A percentile compares a stretch with the other conserved stretches of the same genome.
phyloP scores from a whole-genome alignment of 2,888 invertebrate species.

The Plagiodera versicolora region DNA sequence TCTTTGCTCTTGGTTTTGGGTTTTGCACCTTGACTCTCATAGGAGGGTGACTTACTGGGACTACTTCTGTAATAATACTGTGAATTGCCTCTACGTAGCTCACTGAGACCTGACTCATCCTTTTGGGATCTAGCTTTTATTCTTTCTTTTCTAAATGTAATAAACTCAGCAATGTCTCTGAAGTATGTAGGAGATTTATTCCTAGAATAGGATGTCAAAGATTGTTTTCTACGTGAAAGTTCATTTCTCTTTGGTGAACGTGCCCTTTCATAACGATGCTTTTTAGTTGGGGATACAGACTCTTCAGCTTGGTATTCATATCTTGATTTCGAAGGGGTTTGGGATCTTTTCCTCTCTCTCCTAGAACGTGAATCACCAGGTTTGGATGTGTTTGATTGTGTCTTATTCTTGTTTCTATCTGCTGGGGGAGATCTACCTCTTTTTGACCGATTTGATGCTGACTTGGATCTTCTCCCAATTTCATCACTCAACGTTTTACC shows the following conservation, averaged over 20 bases:
- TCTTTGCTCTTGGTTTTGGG: neutral
- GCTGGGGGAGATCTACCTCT: conserved; percentile 2
- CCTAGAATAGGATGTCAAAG: conserved; percentile 7
- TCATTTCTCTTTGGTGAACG: conserved; percentile 7
- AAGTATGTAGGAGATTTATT: neutral
- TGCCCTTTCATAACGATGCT: neutral
- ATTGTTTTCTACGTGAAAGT: conserved; percentile 1
- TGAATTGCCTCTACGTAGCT: neutral
- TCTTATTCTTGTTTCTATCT: neutral
- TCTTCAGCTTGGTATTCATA: conserved; percentile 2
- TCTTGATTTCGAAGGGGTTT: neutral
- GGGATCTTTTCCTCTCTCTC: conserved; percentile 1
- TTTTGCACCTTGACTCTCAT: neutral
- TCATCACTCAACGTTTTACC: conserved; percentile 47
- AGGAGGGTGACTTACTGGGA: neutral
- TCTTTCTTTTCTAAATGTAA: conserved; percentile 3
- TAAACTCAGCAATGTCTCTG: neutral
- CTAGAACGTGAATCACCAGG: neutral
- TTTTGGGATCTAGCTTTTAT: neutral
- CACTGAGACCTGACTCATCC: neutral
- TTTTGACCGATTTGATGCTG: conserved; percentile 6
- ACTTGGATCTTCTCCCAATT: conserved; percentile 39
- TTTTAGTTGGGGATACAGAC: conserved; percentile 14
- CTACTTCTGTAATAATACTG: neutral
- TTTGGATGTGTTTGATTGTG: neutral